Base-by-base conservation (phyloP, 2,113 vertebrate genomes). In the Hucho hucho region DNA sequence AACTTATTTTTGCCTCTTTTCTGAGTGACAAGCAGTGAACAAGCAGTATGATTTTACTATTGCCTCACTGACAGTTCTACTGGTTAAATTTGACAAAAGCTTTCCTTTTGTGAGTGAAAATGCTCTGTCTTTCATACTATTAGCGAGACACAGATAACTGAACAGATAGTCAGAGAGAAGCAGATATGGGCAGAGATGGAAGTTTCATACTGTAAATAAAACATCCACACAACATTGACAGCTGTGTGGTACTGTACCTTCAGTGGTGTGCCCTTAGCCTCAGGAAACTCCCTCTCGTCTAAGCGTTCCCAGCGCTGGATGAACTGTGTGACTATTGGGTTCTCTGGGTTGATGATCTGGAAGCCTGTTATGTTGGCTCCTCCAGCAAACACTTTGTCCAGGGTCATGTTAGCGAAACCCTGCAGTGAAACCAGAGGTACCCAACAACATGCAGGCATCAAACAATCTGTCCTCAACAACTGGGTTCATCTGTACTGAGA, bases 271-370 rank as follows among this genome's bases (percentile, higher is more conserved):
- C 96, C 97, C 90, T 94, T 95, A 58, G 97, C 96, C 94, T 98
- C 97, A 43, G 97, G 98, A 81, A 99, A 99, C 91, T 99, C 98
- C 82, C 98, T 95, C 92, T 99, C 97, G 90, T 99, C 97, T 20
- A 99, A 93, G 63, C 96, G 95, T 86, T 97, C 95, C 98, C 98
- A 99, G 83, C 98, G 96, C 76, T 98, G 97, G 74, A 99, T 93
- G 89, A 99, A 99, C 87, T 99, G 97, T 88, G 98, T 97, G 75
- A 99, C 97, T 81, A 99, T 95, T 63, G 95, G 92, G 84, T 96
- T 98, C 87, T 98, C 96, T 14, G 94, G 96, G 91, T 94, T 98
- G 90, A 99, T 96, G 89, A 99, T 98, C 92, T 99, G 96, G 89
- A 99, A 99, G 80, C 97, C 96, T 75, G 97, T 99, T 76, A 99